phyloP scores from a whole-genome alignment of 1,140 invertebrate genomes.

The Tenebrio molitor region DNA sequence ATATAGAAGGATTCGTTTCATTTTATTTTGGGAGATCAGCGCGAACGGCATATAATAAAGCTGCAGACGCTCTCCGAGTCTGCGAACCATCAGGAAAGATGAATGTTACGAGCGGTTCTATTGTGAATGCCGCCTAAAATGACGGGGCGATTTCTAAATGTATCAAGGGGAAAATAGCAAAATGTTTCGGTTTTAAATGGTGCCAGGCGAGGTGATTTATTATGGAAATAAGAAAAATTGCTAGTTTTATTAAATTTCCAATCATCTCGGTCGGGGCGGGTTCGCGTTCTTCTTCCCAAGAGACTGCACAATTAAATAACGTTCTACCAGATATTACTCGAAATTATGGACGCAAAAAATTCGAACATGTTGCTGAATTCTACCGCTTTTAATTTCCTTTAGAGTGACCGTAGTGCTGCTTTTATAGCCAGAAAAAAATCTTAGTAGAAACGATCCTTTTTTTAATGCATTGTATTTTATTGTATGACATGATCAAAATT shows the following conservation, averaged over 20 bases:
- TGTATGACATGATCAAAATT: too few relatives aligned
- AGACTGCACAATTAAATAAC: conserved; percentile 19
- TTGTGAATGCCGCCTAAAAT: conserved; percentile 41
- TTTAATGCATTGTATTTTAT: too few relatives aligned
- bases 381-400: neutral
- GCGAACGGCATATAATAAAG: conserved; percentile 48
- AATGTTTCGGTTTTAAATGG: conserved; percentile 30
- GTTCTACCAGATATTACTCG: neutral
- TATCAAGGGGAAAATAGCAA: conserved; percentile 22
- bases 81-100: conserved; percentile 48
- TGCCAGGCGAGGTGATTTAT: conserved; percentile 4
- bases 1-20: conserved; percentile 35
- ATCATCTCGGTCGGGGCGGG: too few relatives aligned
- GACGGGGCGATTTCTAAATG: conserved; percentile 36
- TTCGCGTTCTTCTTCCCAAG: neutral
- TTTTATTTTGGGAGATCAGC: conserved; percentile 48
- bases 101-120: conserved; percentile 49
- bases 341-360: neutral
- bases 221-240: conserved; percentile 15
- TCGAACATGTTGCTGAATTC: neutral
- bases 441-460: too few relatives aligned
- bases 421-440: too few relatives aligned
- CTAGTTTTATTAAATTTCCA: conserved; percentile 18
- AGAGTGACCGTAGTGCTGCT: too few relatives aligned
- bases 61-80: conserved; percentile 41